Percentiles rank a stretch among this genome's conserved stretches.
phyloP scores from a whole-genome alignment of 2,888 invertebrate species.

The Dendrolimus houi region DNA sequence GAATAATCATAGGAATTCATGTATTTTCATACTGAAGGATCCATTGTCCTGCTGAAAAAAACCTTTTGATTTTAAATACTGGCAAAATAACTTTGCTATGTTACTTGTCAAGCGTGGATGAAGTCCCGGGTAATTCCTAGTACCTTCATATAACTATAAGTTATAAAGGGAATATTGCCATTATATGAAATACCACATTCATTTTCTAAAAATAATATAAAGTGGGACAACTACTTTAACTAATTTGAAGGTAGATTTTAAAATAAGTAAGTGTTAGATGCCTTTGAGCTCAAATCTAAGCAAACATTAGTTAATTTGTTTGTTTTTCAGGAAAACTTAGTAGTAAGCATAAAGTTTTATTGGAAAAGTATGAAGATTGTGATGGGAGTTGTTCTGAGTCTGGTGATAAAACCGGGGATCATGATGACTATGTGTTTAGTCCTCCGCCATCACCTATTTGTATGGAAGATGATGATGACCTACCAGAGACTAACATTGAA shows the following conservation, averaged over 20 bases:
- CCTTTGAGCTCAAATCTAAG: neutral
- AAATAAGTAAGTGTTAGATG: neutral
- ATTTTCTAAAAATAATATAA: neutral
- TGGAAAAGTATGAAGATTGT: constrained; percentile 27
- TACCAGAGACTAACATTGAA: constrained; percentile 2
- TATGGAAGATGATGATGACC: constrained; percentile 4
- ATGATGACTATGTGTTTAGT: constrained; percentile 14
- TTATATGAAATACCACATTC: neutral
- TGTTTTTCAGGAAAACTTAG: constrained; percentile 31
- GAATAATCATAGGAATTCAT: no score
- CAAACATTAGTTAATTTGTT: neutral
- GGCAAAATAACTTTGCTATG: no score
- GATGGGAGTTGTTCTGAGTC: neutral
- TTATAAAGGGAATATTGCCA: neutral
- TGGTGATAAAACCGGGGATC: constrained; percentile 8
- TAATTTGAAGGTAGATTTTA: no score
- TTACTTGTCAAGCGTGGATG: no score
- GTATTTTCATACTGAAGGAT: no score
- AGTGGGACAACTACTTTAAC: no score
- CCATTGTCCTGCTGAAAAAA: no score
- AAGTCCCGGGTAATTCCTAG: no score
- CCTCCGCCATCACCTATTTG: constrained; percentile 5
- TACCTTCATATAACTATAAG: no score
- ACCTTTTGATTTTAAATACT: no score
- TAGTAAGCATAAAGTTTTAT: constrained; percentile 17